phyloP scores from a whole-genome alignment of 2,888 invertebrate genomes.

The Pachliopta kotzebuea region DNA sequence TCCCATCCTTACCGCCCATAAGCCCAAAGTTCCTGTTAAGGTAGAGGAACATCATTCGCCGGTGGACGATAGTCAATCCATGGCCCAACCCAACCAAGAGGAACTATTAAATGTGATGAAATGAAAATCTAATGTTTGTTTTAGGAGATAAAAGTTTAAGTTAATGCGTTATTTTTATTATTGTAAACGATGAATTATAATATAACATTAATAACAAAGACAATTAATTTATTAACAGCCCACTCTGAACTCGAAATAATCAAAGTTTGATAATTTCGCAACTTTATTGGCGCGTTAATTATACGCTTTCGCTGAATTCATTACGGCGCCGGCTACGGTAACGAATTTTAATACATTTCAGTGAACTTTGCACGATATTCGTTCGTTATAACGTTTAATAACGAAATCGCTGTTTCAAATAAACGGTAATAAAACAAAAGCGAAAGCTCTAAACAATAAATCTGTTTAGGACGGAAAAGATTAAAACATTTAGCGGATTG shows the following conservation, averaged over 20 bases:
- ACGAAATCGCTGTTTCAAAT: slow-evolving; percentile 3
- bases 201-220: slow-evolving; percentile 10
- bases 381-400: slow-evolving; percentile 17
- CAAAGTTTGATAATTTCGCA: slow-evolving; percentile 28
- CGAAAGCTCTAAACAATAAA: not conserved
- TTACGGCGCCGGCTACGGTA: slow-evolving; percentile 20
- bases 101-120: no score
- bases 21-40: no score
- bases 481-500: no score
- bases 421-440: slow-evolving; percentile 3
- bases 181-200: not conserved
- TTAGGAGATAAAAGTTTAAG: no score
- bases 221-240: slow-evolving; percentile 19
- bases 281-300: slow-evolving; percentile 27
- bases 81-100: no score
- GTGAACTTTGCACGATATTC: slow-evolving; percentile 20
- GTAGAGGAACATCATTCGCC: no score
- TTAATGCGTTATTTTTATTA: not conserved
- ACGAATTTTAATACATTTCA: slow-evolving; percentile 24
- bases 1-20: no score
- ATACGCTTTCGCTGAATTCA: slow-evolving; percentile 28
- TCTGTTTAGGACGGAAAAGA: not conserved
- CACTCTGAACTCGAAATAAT: slow-evolving; percentile 19
- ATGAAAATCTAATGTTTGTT: no score
- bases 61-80: no score